phyloP scores from a whole-genome alignment of 2,797 vertebrate genomes.

The Rhinogobio ventralis region DNA sequence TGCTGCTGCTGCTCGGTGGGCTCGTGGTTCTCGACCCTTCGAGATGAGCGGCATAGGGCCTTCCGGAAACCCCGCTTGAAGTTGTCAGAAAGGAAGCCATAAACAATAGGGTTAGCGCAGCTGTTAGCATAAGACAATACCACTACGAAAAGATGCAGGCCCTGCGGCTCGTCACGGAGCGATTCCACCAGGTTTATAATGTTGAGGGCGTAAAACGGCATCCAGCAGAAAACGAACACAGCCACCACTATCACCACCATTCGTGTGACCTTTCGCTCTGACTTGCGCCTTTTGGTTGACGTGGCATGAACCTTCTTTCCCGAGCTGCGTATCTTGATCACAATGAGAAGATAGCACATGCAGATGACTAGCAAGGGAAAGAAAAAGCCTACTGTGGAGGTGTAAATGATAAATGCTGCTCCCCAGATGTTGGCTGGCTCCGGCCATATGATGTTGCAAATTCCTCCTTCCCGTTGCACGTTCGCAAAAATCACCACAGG shows the following conservation, averaged over 20 bases:
- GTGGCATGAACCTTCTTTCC: conserved; percentile 89
- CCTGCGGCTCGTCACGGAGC: conserved; percentile 84
- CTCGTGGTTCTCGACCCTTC: conserved; percentile 79
- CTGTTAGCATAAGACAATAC: conserved; percentile 95
- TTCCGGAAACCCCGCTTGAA: conserved; percentile 92
- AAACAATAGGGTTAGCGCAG: conserved; percentile 96
- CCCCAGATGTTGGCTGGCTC: conserved; percentile 88
- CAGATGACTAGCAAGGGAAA: conserved; percentile 94
- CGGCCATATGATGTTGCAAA: conserved; percentile 96
- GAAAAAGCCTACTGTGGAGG: conserved; percentile 92
- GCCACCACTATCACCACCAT: conserved; percentile 97
- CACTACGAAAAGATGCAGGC: conserved; percentile 92
- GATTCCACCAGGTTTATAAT: conserved; percentile 90
- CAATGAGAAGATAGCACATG: conserved; percentile 95
- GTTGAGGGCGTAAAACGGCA: conserved; percentile 95
- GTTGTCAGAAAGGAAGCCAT: conserved; percentile 95
- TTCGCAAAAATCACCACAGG: conserved; percentile 92
- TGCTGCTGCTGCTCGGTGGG: conserved; percentile 62
- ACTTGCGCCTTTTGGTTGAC: conserved; percentile 87
- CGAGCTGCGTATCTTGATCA: conserved; percentile 93
- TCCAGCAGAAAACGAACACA: conserved; percentile 95
- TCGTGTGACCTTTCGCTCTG: conserved; percentile 90
- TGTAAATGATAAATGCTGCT: conserved; percentile 92
- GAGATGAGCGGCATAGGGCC: conserved; percentile 79
- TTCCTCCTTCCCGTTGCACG: conserved; percentile 83